Conservation (phyloP, 2,888 invertebrate genomes). For the Calliopum simillimum region DNA sequence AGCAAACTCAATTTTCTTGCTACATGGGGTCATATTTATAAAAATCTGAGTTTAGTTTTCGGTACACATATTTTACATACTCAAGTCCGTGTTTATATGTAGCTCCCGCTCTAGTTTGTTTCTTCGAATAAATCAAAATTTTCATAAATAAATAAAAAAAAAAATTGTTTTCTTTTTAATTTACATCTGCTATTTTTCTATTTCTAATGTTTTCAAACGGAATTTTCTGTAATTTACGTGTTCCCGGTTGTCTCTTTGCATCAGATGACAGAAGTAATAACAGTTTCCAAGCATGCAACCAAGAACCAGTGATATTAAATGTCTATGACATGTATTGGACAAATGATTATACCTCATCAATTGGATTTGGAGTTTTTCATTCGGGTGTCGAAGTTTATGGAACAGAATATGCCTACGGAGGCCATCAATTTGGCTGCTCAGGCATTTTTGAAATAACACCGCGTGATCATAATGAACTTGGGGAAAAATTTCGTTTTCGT, state of each 20-base stretch:
- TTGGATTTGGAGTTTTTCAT: conserved; percentile 97
- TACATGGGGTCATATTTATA: too few species aligned
- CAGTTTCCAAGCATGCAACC: not conserved
- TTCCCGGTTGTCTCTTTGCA: not conserved
- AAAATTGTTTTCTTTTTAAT: too few species aligned
- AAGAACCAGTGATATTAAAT: conserved; percentile 88
- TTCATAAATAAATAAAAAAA: too few species aligned
- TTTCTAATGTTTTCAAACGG: not conserved
- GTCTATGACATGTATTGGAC: conserved; percentile 98
- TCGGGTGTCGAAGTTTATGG: conserved; percentile 93
- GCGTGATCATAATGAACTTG: conserved; percentile 90
- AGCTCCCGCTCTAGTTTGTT: too few species aligned
- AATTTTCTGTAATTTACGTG: not conserved
- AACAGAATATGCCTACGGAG: conserved; percentile 77
- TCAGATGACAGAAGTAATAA: not conserved
- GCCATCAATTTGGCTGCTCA: conserved; percentile 91
- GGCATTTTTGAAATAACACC: conserved; percentile 97
- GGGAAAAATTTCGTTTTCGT: conserved; percentile 91
- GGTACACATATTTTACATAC: too few species aligned
- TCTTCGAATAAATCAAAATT: too few species aligned
- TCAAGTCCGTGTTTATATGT: too few species aligned
- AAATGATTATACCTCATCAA: conserved; percentile 91
- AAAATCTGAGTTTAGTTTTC: too few species aligned
- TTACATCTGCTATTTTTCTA: too few species aligned
- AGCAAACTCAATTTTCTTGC: too few species aligned